Base-by-base conservation (phyloP, 2,113 vertebrate genomes). In the Rhinopomastus cyanomelas region DNA sequence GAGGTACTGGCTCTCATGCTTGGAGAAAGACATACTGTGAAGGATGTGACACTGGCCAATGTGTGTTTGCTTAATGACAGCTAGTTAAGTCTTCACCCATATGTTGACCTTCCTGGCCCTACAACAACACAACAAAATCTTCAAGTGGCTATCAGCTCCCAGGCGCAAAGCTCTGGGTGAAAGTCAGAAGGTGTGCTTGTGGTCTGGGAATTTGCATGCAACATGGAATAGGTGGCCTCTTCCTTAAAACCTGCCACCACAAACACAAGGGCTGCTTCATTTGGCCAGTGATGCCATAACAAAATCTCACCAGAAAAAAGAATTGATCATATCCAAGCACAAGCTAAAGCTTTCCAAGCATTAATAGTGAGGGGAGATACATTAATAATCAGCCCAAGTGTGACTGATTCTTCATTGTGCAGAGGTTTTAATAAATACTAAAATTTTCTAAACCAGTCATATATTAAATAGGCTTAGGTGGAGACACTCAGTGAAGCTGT, bases 151-250 rank as follows among this genome's bases (percentile, higher is more conserved):
- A 16, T 8, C 13, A 91, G 60, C n/a, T 62, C 15, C 59, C 32
- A 69, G 74, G 42, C 72, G 82, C 64, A 85, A 77, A 91, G 26
- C 17, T 83, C 75, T 89, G 60, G 22, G 42, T 66, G 48, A 62
- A 76, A 80, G 68, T 68, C 52, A 80, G 76, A 25, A 57, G 18
- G 42, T 1, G 1, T 48, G 29, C 27, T 48, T 85, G 64, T 73
- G 85, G 51, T 74, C 48, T 73, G 52, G 34, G 37, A 80, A 77
- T 88, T 76, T 55, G 76, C 52, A 71, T 37, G 42, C 48, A 66
- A 55, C 56, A 14, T 8, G 37, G 56, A 62, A 83, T 18, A 22
- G 62, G 34, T 77, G 56, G 32, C 51, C 44, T 67, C 52, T 64
- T 74, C 29, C 37, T 21, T 65, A 71, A 62, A 71, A 62, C 36